Evolutionary conservation across 2,113 vertebrate species (phyloP), one percentile per base, ranked within the genome.

Genomic region (Myocastor coypus): DNA sequence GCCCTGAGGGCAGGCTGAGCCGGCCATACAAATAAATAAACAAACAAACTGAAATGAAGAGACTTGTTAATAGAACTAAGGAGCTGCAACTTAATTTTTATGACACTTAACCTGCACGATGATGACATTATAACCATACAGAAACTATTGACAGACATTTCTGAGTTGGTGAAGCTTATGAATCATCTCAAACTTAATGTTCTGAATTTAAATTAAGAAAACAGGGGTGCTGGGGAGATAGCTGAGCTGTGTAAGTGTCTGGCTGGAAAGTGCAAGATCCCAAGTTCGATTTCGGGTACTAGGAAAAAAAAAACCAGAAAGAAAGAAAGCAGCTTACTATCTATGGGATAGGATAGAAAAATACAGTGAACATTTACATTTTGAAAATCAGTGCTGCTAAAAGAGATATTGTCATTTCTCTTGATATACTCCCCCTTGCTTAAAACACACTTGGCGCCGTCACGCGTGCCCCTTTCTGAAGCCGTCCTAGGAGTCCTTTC

Each of bases 141-240:
- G 22, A 64, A 88, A 86, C 57, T 91, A 83, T 57, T 46, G 42
- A 57, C 69, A 90, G 34, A 24, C 28, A 92, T 82, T 93, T 93
- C 83, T 92, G n/a, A 55, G 81, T n/a, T 89, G 20, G 5, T 42
- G 10, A 81, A 82, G 26, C 91, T 92, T 92, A 87, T 19, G 13
- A 92, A 82, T 93, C 59, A 87, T 42, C 50, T 94, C 46, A 16
- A 20, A 89, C 87, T 71, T 92, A 92, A 83, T 83, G 75, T 55
- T 69, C 12, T 87, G 64, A 63, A 40, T 0, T 64, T 95, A 46
- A 1, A 59, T 84, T 83, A 94, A 69, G 28, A 82, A 97, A 94
- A 92, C 34, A 91, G 46, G 5, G 46, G 46, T 46, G 46, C 46
- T 46, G 46, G 46, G 46, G 46, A 46, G 46, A 46, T 46, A 46